Percentiles rank a stretch among this genome's conserved stretches.
Evolutionary conservation across 2,113 vertebrate species (phyloP).

Genomic region (Odobenus rosmarus): DNA sequence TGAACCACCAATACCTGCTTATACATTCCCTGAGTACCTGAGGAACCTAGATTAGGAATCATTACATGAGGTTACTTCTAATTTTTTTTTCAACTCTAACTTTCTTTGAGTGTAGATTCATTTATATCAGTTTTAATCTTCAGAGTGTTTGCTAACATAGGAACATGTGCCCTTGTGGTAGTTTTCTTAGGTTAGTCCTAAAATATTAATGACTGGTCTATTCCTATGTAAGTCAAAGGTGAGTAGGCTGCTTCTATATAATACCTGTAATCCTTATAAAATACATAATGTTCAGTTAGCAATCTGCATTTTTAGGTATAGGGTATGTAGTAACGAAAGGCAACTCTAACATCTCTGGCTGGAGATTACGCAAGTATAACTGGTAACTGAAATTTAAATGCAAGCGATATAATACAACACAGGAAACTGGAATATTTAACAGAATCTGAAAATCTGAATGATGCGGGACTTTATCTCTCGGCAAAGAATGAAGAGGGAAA

Average conservation of each 20-base stretch:
- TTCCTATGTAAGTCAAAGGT: background rate
- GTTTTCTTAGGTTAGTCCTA: background rate
- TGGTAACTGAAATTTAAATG: conserved; percentile 19
- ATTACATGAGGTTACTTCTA: background rate
- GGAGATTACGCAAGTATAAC: background rate
- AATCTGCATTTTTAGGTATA: background rate
- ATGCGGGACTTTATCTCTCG: conserved; percentile 52
- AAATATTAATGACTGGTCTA: background rate
- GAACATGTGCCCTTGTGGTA: background rate
- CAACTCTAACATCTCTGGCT: background rate
- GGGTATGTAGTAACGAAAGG: background rate
- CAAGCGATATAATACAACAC: background rate
- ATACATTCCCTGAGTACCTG: background rate
- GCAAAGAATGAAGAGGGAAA: conserved; percentile 52
- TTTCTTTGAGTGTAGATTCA: background rate
- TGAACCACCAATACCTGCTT: background rate
- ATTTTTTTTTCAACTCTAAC: background rate
- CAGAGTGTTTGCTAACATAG: background rate
- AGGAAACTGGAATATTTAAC: background rate
- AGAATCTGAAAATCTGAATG: conserved; percentile 44
- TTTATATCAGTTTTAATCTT: conserved; percentile 6
- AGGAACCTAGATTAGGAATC: background rate
- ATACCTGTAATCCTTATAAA: background rate
- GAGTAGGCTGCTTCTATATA: background rate
- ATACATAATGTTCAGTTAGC: background rate